Base-by-base conservation (phyloP, 2,113 vertebrate genomes). In the Motacilla alba region DNA sequence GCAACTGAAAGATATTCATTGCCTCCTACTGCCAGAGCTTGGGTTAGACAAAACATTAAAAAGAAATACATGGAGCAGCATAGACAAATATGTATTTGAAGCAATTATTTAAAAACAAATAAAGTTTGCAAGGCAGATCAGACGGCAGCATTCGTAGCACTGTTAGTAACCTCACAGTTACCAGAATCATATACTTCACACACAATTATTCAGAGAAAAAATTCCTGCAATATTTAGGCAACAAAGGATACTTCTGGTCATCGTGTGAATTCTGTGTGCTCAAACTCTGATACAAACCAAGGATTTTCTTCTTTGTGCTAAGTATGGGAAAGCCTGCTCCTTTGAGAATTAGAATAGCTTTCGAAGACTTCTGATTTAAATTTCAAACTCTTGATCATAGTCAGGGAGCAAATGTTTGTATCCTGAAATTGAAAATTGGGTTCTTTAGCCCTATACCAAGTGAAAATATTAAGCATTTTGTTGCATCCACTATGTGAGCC, bases 401-500 rank as follows among this genome's bases (percentile, higher is more conserved):
- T 95, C 97, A 94, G 96, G 87, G 92, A 96, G 93, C 92, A 97
- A 95, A 97, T 94, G 96, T 98, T 98, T 98, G 96, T 94, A 98
- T 97, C 95, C 93, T 83, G 95, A 97, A 98, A 98, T 97, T 97
- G 97, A 97, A 97, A 97, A 98, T 98, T 96, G 96, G 95, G 94
- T 96, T 97, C 98, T 98, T 98, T 97, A 98, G 96, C 95, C 97
- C 95, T 97, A 88, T 86, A 97, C 95, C 95, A 96, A 98, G 94
- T 96, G 97, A 97, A 98, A 97, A 98, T 98, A 98, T 97, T 97
- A 98, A 98, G 97, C 97, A 97, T 98, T 98, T 98, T 98, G 96
- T 98, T 98, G 97, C 97, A 97, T 93, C 97, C 94, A 78, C 97
- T 97, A 63, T 97, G 97, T 94, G 94, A 97, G 97, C 97, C 94